phyloP scores from a whole-genome alignment of 2,888 invertebrate species.

The Diplazon laetatorius region DNA sequence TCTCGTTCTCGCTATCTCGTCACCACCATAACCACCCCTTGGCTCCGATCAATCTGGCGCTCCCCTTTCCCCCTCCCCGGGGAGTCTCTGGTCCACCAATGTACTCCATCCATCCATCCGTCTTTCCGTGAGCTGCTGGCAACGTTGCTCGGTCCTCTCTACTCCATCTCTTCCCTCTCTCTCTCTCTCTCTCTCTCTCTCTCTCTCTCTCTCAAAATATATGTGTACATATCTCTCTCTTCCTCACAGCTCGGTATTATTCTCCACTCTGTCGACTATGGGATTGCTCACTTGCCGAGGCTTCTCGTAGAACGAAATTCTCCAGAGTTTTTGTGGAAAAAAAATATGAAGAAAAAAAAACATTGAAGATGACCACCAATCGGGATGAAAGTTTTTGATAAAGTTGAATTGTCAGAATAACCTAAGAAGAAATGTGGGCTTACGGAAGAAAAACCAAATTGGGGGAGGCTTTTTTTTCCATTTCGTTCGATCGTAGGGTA shows the following conservation, averaged over 20 bases:
- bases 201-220: background rate
- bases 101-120: conserved; percentile 63
- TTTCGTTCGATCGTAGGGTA: background rate
- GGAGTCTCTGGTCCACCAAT: conserved; percentile 56
- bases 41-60: conserved; percentile 76
- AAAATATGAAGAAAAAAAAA: conserved; percentile 15
- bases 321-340: conserved; percentile 61
- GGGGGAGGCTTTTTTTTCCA: too few species aligned
- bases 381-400: conserved; percentile 58
- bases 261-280: conserved; percentile 61
- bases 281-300: conserved; percentile 54
- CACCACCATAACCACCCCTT: conserved; percentile 72
- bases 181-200: conserved; percentile 18
- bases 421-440: conserved; percentile 14
- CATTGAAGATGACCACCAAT: conserved; percentile 43
- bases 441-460: conserved; percentile 1
- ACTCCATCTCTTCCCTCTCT: conserved; percentile 36
- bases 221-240: too few species aligned
- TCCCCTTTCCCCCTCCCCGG: too few species aligned
- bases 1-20: conserved; percentile 69
- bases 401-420: conserved; percentile 56
- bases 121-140: conserved; percentile 61
- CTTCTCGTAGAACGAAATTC: conserved; percentile 56
- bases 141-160: conserved; percentile 56
- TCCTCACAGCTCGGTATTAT: conserved; percentile 60